Evolutionary conservation across 2,888 invertebrate species (phyloP), one percentile per base, ranked within the genome.

Genomic region (Dasypolia templi): DNA sequence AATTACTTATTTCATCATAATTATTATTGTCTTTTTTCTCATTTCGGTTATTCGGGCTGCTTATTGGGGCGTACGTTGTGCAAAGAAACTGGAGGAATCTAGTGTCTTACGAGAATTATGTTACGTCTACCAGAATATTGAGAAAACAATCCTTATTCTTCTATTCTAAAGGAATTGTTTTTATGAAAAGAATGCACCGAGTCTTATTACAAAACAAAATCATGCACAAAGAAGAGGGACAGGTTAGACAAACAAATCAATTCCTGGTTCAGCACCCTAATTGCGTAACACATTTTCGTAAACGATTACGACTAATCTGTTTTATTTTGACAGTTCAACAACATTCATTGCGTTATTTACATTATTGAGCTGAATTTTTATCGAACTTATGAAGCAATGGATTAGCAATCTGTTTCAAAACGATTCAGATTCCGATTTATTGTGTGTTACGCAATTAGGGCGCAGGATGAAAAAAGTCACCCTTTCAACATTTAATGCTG

Each of bases 1-100:
- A 78, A 75, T 84, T 81, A 71, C 61, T 78, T 76, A 62, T 78
- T 86, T 80, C 64, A 62, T 61, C 53, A 78, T 59, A 51, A n/a
- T 67, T 58, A 69, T 59, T 65, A n/a, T 42, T 14, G 44, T 75
- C 35, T 55, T 42, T 77, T 76, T 76, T 75, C 64, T 59, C 64
- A 59, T 79, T 79, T 72, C 32, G 55, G 76, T 46, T 58, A 66
- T 66, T 65, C 58, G 44, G 12, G 2, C 29, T 75, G 66, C 3
- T 67, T 62, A 80, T 70, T 80, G 49, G 67, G 56, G 72, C 69
- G 42, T 61, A n/a, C 2, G 39, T 68, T 64, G 29, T 75, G 44
- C 49, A 58, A 81, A 80, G 7, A 79, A 61, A 73, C 19, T 59
- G 4, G 22, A 73, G 12, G 51, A 51, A 53, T 64, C 32, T 35